phyloP scores from a whole-genome alignment of 2,113 vertebrate species.

The Potamarius usumacintae region DNA sequence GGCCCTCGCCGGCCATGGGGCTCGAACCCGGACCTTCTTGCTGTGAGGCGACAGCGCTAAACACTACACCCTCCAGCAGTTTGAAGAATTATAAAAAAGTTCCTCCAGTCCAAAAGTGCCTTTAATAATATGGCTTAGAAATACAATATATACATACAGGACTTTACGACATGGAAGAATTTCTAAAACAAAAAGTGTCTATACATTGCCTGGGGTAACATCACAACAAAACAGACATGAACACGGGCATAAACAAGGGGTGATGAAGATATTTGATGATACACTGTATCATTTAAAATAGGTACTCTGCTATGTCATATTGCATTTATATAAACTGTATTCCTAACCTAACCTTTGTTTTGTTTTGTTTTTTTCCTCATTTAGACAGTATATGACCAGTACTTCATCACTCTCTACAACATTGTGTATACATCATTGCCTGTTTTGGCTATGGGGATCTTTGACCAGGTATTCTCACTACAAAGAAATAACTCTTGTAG shows the following conservation, averaged over 20 bases:
- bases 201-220: background rate
- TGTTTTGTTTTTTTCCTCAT: constrained; percentile 8
- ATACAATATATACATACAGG: background rate
- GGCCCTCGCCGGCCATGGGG: too few species aligned
- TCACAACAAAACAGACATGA: background rate
- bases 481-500: background rate
- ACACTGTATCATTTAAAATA: too few species aligned
- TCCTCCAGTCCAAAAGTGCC: too few species aligned
- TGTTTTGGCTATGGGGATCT: constrained; percentile 94
- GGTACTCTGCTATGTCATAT: constrained; percentile 49
- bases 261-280: background rate
- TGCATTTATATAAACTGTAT: background rate
- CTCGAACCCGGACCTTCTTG: too few species aligned
- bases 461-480: constrained; percentile 82
- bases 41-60: too few species aligned
- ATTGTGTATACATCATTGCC: constrained; percentile 95
- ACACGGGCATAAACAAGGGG: background rate
- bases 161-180: background rate
- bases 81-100: too few species aligned
- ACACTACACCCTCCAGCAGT: too few species aligned
- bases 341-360: constrained; percentile 20
- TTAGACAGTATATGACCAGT: constrained; percentile 94
- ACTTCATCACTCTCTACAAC: constrained; percentile 96
- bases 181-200: background rate
- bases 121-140: background rate